phyloP scores from a whole-genome alignment of 2,888 invertebrate genomes.

The Harmothoe impar region DNA sequence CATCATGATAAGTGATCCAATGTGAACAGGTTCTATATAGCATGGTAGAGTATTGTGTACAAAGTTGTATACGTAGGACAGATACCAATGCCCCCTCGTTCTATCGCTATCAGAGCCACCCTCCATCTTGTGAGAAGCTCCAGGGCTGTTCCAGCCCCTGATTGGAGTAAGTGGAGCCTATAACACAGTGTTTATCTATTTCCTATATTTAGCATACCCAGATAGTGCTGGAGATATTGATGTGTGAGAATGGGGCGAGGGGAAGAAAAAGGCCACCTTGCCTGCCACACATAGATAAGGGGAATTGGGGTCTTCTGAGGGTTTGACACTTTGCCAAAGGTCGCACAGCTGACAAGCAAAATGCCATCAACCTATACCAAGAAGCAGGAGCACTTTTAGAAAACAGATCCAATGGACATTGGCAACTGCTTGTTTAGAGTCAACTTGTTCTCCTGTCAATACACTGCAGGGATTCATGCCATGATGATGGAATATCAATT shows the following conservation, averaged over 20 bases:
- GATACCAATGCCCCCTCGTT: no score
- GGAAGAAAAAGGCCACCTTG: not conserved
- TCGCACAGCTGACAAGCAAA: no score
- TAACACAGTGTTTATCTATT: not conserved
- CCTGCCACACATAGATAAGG: not conserved
- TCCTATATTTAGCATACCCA: not conserved
- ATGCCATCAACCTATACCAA: no score
- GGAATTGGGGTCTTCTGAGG: constrained; percentile 4
- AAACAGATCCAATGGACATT: not conserved
- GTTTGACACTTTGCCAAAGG: not conserved
- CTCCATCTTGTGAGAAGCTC: no score
- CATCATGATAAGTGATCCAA: no score
- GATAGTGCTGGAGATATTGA: not conserved
- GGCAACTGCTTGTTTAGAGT: not conserved
- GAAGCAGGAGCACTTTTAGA: not conserved
- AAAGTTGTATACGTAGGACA: no score
- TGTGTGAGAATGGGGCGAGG: not conserved
- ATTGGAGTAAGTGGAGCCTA: not conserved
- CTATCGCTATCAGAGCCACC: no score
- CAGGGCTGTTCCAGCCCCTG: not conserved
- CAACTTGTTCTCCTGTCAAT: no score
- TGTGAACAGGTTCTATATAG: no score
- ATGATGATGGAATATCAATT: no score
- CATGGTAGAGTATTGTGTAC: no score
- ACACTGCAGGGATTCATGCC: no score